A percentile compares a stretch with the other conserved stretches of the same genome.
These are phyloP conservation scores for Gryllus bimaculatus DNA, from an alignment of 1,140 invertebrate species.

Conservation along the genomic window DNA sequence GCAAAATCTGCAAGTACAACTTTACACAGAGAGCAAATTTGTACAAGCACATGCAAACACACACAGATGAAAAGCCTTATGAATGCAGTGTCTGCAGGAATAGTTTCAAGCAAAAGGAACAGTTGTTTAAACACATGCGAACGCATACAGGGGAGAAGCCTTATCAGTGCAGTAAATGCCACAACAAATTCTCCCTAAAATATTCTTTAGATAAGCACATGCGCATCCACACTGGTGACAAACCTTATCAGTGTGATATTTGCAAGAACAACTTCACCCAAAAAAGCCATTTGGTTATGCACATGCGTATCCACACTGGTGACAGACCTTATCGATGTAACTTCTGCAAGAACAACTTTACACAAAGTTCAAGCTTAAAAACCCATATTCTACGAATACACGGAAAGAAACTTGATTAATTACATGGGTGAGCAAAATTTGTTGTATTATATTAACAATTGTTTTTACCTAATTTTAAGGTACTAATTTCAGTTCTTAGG, in stretches of 20 bases:
- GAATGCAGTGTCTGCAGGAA: slow-evolving; percentile 38
- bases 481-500: too few species aligned
- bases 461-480: too few species aligned
- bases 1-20: slow-evolving; percentile 24
- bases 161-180: slow-evolving; percentile 35
- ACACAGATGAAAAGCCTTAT: slow-evolving; percentile 10
- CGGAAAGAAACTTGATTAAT: too few species aligned
- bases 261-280: slow-evolving; percentile 56
- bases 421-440: too few species aligned
- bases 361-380: neutral
- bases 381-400: neutral
- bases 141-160: slow-evolving; percentile 32
- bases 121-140: slow-evolving; percentile 21
- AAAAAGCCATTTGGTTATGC: slow-evolving; percentile 57
- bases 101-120: slow-evolving; percentile 42
- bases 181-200: slow-evolving; percentile 38
- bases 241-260: slow-evolving; percentile 56
- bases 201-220: slow-evolving; percentile 56
- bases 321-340: slow-evolving; percentile 62
- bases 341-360: slow-evolving; percentile 31
- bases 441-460: too few species aligned
- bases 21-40: slow-evolving; percentile 21
- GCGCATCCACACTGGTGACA: slow-evolving; percentile 57
- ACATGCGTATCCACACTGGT: slow-evolving; percentile 59
- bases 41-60: neutral